Base-by-base conservation (phyloP, 2,113 vertebrate species). In the Epinephelus moara region DNA sequence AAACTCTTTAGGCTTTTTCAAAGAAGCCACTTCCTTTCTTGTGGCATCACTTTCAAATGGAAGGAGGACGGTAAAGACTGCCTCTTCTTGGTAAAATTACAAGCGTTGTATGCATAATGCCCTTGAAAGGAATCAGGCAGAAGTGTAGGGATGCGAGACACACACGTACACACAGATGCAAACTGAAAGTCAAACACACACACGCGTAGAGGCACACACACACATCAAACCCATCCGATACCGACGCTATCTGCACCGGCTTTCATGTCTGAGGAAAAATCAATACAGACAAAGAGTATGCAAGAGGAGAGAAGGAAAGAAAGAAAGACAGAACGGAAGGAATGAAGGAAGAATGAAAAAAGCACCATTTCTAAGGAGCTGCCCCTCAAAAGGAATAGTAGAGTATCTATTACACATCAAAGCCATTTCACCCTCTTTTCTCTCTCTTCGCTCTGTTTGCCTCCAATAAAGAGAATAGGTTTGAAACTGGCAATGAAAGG, bases 351-450 rank as follows among this genome's bases (percentile, higher is more conserved):
- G 23, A 85, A 69, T 12, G 12, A 79, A 70, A 75, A 66, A 78
- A 15, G n/a, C 60, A 30, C 0, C 2, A 53, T 85, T 84, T 81
- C 53, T 79, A 63, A 23, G 30, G 53, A 63, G 62, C 23, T 71
- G 61, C 27, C 40, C 50, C 78, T 86, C 78, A 79, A 85, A 88
- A 81, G 53, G 82, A 87, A 90, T 80, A 68, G 68, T 21, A 70
- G 50, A 88, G 47, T 70, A 81, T 86, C 83, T 88, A 75, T 89
- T 89, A 70, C 79, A 88, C 76, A 89, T 89, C 82, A 89, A 89
- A 89, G 90, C 52, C 40, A 40, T 78, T 69, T 75, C n/a, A 37
- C 52, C 10, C 4, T 47, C 23, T 27, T 70, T 77, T 62, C 57
- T 62, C 40, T 15, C 9, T 59, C 47, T 60, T 78, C 2, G 8